phyloP scores from a whole-genome alignment of 2,113 vertebrate genomes.

The Glareola pratincola region DNA sequence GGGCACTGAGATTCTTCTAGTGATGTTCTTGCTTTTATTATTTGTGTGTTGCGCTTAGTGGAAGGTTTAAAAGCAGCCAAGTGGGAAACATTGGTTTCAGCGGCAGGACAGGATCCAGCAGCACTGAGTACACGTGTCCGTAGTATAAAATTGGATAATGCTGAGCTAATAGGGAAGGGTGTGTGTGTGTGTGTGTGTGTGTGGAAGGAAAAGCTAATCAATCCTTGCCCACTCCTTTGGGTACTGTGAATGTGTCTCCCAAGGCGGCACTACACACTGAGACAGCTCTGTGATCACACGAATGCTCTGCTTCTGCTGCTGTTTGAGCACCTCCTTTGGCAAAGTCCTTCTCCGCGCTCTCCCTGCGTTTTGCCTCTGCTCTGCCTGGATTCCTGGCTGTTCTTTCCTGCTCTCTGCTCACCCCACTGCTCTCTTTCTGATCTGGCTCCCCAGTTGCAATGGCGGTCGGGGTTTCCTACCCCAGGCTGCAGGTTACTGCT shows the following conservation, averaged over 20 bases:
- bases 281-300: not conserved
- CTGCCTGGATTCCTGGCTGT: not conserved
- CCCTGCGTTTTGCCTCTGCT: not conserved
- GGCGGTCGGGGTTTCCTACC: not conserved
- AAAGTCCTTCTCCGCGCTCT: not conserved
- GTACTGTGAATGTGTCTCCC: not conserved
- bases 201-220: not conserved
- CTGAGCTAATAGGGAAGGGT: not conserved
- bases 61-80: not conserved
- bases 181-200: too few relatives aligned
- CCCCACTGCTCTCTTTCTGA: not conserved
- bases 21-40: not conserved
- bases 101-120: not conserved
- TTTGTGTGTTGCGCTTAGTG: not conserved
- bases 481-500: not conserved
- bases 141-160: not conserved
- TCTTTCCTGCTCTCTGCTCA: not conserved
- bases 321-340: not conserved
- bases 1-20: not conserved
- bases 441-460: not conserved
- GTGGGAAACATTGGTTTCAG: not conserved
- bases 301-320: not conserved
- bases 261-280: too few relatives aligned
- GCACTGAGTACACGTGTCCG: fast-evolving
- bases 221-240: not conserved